Evolutionary conservation across 2,113 vertebrate species (phyloP), one percentile per base, ranked within the genome.

Genomic region (Chloebia gouldiae): DNA sequence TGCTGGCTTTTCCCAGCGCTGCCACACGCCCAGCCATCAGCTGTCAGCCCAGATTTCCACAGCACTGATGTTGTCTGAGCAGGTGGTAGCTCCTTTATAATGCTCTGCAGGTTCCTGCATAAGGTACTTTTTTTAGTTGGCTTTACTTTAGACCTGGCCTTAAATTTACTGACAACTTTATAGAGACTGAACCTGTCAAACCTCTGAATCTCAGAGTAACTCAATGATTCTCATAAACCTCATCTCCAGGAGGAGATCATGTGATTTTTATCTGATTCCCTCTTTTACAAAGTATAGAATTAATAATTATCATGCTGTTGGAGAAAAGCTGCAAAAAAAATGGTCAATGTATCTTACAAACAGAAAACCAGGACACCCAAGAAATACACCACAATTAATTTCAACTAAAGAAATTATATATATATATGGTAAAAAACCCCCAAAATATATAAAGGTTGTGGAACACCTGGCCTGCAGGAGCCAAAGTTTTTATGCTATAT

Each of bases 371-470:
- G n/a, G 81, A 75, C 28, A 53, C 6, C 7, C 19, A 66, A n/a
- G 4, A 78, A 92, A 49, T 40, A 75, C 3, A 71, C 2, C 4
- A 10, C 5, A 86, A 69, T 78, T 50, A 70, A 60, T 86, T 12
- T 49, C 16, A 75, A 61, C 69, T 19, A 27, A 57, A 57, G 30
- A 59, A 66, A 24, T 2, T 0, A 13, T 18, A 33, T 21, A 7
- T 31, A 59, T 65, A n/a, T n/a, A n/a, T 28, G 7, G 50, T 10
- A 33, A 33, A 50, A 83, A 73, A 6, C 0, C 4, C 7, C 7
- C 4, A 0, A 33, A 37, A 22, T 5, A 15, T 6, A 7, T 31
- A 27, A 33, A 21, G 1, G 3, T 85, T 88, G 19, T 51, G 39
- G 30, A 35, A 9, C 9, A 80, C 8, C 24, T 66, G 59, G 8